Evolutionary conservation across 1,140 invertebrate genomes (phyloP).

Genomic region (Danaus plexippus): DNA sequence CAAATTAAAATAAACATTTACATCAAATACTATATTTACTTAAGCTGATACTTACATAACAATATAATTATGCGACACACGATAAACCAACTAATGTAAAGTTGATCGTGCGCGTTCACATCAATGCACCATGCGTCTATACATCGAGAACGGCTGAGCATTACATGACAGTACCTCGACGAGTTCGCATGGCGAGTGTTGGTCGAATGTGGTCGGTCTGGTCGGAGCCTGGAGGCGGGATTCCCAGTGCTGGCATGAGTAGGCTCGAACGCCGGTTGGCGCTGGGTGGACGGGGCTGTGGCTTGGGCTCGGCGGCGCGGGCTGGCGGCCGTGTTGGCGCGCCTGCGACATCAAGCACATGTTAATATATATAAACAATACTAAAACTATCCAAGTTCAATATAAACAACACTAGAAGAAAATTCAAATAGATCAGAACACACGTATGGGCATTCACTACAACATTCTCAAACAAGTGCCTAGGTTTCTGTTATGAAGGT

Average conservation of each 20-base stretch:
- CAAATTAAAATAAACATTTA: constrained; percentile 28
- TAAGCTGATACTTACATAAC: constrained; percentile 21
- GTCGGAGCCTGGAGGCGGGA: constrained; percentile 50
- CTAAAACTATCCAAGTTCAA: too few relatives aligned
- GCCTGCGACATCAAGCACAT: constrained; percentile 31
- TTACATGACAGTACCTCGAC: constrained; percentile 50
- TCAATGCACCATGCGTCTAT: too few relatives aligned
- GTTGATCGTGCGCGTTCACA: too few relatives aligned
- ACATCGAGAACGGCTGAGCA: constrained; percentile 21
- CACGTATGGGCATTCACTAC: too few relatives aligned
- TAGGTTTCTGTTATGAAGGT: constrained; percentile 3
- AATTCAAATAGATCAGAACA: too few relatives aligned
- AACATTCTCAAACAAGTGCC: too few relatives aligned
- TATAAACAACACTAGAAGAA: too few relatives aligned
- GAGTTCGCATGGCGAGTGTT: constrained; percentile 53
- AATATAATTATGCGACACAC: constrained; percentile 5
- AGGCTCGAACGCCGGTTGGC: constrained; percentile 64
- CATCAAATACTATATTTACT: constrained; percentile 32
- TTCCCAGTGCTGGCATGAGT: constrained; percentile 71
- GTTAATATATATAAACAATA: neutral
- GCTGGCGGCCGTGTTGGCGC: constrained; percentile 66
- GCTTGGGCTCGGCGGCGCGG: constrained; percentile 56
- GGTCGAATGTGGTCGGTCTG: constrained; percentile 41
- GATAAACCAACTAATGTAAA: neutral
- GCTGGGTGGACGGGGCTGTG: constrained; percentile 50